Base-by-base conservation (phyloP, 2,888 invertebrate species). In the Dioctria linearis region DNA sequence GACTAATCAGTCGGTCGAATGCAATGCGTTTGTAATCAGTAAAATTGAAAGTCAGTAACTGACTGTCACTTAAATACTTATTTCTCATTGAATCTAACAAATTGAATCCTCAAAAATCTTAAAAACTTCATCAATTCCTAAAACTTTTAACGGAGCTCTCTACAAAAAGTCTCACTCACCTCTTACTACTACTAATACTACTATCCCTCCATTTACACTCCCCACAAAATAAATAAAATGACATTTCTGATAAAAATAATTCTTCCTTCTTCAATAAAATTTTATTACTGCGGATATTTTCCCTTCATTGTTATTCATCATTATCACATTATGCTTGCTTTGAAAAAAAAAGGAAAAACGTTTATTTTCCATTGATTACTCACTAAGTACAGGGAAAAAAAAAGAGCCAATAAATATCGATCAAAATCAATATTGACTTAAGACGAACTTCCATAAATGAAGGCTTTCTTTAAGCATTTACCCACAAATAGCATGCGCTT, bases 391-490 rank as follows among this genome's bases (percentile, higher is more conserved):
- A 57, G 5, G 5, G 57, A 57, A 57, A 8, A 57, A 57, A 25
- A 25, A 25, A 25, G 25, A 25, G 25, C 25, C 25, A 25, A 25
- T 25, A 25, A 25, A 25, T 25, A 71, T 71, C 71, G 54, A 71
- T 71, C 40, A 71, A 51, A 51, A 8, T n/a, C 39, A 71, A 25
- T 71, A 51, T 71, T 71, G 54, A 71, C 71, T 54, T 71, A 71
- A 71, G 51, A 54, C 71, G 51, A 71, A 67, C 25, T 65, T 65
- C 40, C 39, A 71, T 71, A 71, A 67, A 71, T 39, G 54, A 71
- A 71, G n/a, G 51, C 54, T 51, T 71, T 71, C 71, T 71, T 71
- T 25, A 25, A 54, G 71, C 54, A 46, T 43, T 67, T 6, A 51
- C 57, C 57, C 11, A 57, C 11, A 57, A 25, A 57, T 57, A 57